A percentile compares a stretch with the other conserved stretches of the same genome.
Conservation (phyloP, 2,797 vertebrate genomes). For the Gallinago nigripennis region DNA sequence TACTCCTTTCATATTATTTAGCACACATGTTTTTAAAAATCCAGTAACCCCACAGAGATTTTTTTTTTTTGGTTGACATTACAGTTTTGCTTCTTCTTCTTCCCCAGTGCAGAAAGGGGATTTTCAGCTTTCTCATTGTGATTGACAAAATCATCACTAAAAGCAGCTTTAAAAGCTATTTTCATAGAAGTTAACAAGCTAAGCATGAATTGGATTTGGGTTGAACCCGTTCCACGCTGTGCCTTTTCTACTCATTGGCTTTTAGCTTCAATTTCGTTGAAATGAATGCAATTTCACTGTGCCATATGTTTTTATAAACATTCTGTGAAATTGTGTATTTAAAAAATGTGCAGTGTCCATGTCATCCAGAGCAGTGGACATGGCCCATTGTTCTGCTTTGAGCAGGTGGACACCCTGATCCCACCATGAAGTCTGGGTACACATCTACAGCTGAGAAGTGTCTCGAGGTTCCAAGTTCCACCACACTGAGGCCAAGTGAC, state of each 20-base stretch:
- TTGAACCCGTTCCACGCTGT: neutral
- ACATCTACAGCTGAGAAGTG: accelerated
- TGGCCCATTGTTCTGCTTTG: neutral
- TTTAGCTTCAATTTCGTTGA: neutral
- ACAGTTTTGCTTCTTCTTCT: neutral
- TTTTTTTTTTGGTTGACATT: neutral
- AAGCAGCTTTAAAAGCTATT: neutral
- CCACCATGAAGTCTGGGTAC: too few species aligned
- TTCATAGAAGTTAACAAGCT: neutral
- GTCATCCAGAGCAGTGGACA: neutral
- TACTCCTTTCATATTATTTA: neutral
- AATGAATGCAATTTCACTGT: neutral
- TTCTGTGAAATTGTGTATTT: accelerated
- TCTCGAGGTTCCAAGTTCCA: accelerated
- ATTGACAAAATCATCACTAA: neutral
- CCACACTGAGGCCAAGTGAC: too few species aligned
- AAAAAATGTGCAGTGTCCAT: neutral
- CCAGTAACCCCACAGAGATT: neutral
- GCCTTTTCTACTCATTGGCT: neutral
- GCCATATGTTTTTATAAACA: neutral
- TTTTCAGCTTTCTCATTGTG: neutral
- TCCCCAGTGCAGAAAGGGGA: accelerated
- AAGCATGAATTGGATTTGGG: neutral
- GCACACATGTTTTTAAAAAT: neutral
- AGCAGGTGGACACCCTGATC: accelerated